Percentiles rank a stretch among this genome's conserved stretches.
These are phyloP conservation scores for Silvanus unidentatus DNA, from an alignment of 2,888 invertebrate genomes.

Conservation along the genomic window DNA sequence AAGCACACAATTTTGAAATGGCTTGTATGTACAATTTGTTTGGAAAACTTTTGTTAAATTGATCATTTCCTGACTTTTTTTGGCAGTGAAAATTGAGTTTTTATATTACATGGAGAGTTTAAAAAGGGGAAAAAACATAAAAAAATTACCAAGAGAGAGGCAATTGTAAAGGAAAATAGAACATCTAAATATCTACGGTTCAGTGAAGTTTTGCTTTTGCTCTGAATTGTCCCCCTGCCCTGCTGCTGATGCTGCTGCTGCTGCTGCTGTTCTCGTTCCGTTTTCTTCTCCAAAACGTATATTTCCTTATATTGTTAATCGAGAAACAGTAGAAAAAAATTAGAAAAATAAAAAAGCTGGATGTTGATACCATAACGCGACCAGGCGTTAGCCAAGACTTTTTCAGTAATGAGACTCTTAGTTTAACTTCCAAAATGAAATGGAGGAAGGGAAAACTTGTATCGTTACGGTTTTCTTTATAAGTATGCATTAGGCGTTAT, in stretches of 20 bases:
- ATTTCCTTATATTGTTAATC: constrained; percentile 1
- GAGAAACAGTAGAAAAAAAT: constrained; percentile 13
- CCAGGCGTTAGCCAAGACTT: constrained; percentile 28
- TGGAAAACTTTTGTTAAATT: no score
- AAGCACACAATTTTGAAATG: no score
- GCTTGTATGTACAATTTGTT: no score
- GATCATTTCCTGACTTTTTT: not conserved
- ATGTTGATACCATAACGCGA: constrained; percentile 18
- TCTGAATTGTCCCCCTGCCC: no score
- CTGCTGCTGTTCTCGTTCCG: no score
- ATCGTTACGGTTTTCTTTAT: constrained; percentile 24
- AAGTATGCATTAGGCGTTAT: constrained; percentile 20
- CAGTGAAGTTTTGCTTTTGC: constrained; percentile 2
- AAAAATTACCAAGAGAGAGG: constrained; percentile 12
- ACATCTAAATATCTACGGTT: constrained; percentile 21
- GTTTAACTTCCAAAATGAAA: constrained; percentile 33
- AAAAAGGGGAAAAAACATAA: constrained; percentile 8
- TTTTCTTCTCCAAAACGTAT: no score
- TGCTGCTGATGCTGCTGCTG: no score
- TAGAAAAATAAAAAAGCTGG: constrained; percentile 19
- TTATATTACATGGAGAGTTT: constrained; percentile 11
- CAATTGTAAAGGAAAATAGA: constrained; percentile 17
- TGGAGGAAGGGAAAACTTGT: constrained; percentile 29
- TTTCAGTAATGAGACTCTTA: constrained; percentile 33
- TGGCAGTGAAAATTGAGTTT: constrained; percentile 3